Base-by-base conservation (phyloP, 2,113 vertebrate genomes). In the Forbesichthys papilliferus region DNA sequence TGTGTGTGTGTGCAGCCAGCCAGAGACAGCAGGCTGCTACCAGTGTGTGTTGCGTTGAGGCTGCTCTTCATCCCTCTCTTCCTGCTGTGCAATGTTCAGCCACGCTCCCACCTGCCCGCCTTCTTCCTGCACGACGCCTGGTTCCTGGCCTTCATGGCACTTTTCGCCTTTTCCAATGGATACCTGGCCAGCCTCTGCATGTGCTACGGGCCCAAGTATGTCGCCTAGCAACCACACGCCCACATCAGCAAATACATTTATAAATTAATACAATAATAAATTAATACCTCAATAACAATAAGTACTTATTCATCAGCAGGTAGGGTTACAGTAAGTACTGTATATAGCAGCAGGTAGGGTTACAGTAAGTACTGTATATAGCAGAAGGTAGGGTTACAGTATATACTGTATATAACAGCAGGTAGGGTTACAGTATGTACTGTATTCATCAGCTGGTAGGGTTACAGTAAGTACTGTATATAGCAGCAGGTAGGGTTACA, bases 121-220 rank as follows among this genome's bases (percentile, higher is more conserved):
- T 59, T 91, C 33, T 95, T 96, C 78, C 61, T 56, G 0, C 91
- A 95, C 9, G 95, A 96, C 0, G 86, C 86, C 72, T 89, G 85
- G 78, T 95, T 94, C 75, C 84, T 94, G 66, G 9, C 77, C n/a
- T 89, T 94, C 82, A 94, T 96, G 93, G 72, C 93, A 14, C 55
- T 93, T 5, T 95, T 95, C 5, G 92, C 94, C 1, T 64, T 93
- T 65, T 91, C 89, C 80, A 96, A 92, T 0, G 95, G 94, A 54
- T 95, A 95, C 78, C 90, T 93, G 67, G 93, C 93, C 72, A 94
- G 93, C 54, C 93, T 95, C 57, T 92, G 91, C 86, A 95, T 96
- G 94, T 93, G 92, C 80, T 93, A 93, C 62, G 94, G 93, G 0
- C 93, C 95, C 27, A 93, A 92, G 95, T 96, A 78, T 89, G 90